These are phyloP conservation scores for Oithona nana DNA, from an alignment of 2,888 invertebrate genomes.

Conservation along the genomic window DNA sequence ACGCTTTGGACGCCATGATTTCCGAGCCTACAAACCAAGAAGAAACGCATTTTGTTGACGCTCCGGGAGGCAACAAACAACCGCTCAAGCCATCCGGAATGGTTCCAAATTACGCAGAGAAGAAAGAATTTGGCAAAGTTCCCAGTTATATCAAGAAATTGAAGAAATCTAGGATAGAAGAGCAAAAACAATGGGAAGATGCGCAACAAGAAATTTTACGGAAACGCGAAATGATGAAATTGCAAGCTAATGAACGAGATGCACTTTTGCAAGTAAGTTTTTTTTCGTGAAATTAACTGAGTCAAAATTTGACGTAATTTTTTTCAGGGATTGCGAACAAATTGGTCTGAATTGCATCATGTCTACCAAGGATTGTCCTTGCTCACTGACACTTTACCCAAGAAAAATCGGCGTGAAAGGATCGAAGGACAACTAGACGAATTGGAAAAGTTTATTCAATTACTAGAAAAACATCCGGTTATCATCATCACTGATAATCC, in stretches of 20 bases:
- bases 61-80: not conserved
- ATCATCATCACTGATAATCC: constrained; percentile 8
- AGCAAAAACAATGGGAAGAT: not conserved
- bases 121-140: constrained; percentile 12
- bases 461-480: constrained; percentile 2
- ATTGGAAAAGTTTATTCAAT: constrained; percentile 9
- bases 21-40: not conserved
- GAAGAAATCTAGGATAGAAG: not conserved
- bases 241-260: not conserved
- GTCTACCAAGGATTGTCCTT: constrained; percentile 3
- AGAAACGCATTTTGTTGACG: not conserved
- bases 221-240: not conserved
- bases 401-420: constrained; percentile 1
- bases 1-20: not conserved
- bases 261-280: not conserved
- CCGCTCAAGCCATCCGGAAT: not conserved
- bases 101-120: constrained; percentile 2
- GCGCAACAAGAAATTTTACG: not conserved
- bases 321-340: not conserved
- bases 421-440: constrained; percentile 7
- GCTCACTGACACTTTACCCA: constrained; percentile 1
- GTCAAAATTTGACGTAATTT: not conserved
- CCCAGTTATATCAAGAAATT: constrained; percentile 3
- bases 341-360: constrained; percentile 9
- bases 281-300: too few relatives aligned